phyloP scores from a whole-genome alignment of 2,797 vertebrate species.

The Pseudomugil gertrudae region DNA sequence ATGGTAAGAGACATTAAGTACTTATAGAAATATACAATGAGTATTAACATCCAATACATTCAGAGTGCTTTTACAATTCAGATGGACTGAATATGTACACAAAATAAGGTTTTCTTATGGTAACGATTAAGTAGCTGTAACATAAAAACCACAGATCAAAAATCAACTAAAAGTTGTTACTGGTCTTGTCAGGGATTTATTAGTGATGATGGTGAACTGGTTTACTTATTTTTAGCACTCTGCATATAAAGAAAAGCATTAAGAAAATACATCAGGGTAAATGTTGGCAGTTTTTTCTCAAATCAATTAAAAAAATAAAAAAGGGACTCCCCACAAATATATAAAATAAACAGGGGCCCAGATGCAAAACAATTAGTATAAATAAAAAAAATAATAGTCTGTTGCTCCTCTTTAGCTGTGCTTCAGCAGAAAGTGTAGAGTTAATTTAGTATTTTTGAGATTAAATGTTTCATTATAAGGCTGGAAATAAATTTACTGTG shows the following conservation, averaged over 20 bases:
- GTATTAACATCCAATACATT: neutral
- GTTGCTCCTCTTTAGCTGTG: neutral
- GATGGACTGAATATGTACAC: neutral
- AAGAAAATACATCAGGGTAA: neutral
- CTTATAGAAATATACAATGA: no score
- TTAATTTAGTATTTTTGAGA: neutral
- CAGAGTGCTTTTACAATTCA: no score
- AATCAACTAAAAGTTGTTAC: no score
- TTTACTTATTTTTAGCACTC: neutral
- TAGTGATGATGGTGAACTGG: neutral
- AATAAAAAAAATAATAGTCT: neutral
- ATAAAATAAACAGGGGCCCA: no score
- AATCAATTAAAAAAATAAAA: no score
- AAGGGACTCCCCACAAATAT: no score
- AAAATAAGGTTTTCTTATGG: no score
- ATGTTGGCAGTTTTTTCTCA: neutral
- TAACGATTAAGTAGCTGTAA: no score
- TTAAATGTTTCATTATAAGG: neutral
- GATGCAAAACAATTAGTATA: no score
- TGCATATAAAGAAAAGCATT: neutral
- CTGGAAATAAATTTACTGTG: no score
- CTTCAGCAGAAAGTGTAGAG: neutral
- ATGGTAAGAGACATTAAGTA: no score
- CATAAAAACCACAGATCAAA: neutral
- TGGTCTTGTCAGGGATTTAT: no score